Base-by-base conservation (phyloP, 2,797 vertebrate species). In the Zalophus californianus region DNA sequence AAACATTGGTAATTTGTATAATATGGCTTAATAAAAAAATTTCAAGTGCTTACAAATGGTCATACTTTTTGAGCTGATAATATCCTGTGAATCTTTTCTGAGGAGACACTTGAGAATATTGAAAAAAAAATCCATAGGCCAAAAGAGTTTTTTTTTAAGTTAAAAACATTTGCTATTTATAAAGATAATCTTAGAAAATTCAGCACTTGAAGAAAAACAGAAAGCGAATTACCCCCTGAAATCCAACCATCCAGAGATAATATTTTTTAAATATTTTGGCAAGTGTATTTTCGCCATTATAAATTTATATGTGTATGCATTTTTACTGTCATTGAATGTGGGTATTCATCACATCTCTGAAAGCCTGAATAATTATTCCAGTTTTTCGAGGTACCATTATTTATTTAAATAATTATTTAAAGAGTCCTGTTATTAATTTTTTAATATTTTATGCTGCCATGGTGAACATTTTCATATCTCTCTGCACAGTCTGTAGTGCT, bases 61-160 rank as follows among this genome's bases (percentile, higher is more conserved):
- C 16, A 2, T 93, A 41, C 41, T 48, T 84, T 96, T 94, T 93
- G 21, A 73, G 35, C 29, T 91, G 60, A 32, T 92, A 89, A 66
- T 91, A 64, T 70, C 78, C 15, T 93, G 29, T 72, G 29, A 82
- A 5, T 93, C 32, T 78, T 88, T 79, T 96, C 70, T 91, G 80
- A 94, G 58, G 62, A 95, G 86, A 60, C 25, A 27, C 32, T 89
- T 93, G 10, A 89, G 68, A 96, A 86, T 89, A 64, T 29, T 93
- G 87, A 21, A 14, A 13, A 15, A 35, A 82, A 85, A 96, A 73
- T 29, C 3, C 25, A 32, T 78, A 86, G 66, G 11, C 15, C n/a
- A 50, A 41, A 70, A 72, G 14, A 72, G 6, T 2, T 72, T 56
- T 70, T 70, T 91, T 54, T 21, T 27, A 64, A 70, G 10, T 38